Conservation (phyloP, 2,888 invertebrate genomes). For the Drosophila affinis region DNA sequence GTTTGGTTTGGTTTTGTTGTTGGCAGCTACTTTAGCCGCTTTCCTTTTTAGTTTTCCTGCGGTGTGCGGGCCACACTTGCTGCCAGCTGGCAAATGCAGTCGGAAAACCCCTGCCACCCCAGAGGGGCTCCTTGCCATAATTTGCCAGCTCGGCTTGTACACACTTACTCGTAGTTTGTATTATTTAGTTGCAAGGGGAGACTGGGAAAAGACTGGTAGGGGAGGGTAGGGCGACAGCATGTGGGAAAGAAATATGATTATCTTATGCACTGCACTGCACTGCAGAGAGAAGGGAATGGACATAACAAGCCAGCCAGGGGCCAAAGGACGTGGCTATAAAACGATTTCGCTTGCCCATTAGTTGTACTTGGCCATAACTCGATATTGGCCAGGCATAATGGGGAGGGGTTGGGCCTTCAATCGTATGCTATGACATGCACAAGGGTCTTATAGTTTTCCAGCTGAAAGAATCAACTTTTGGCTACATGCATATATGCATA, state of each 20-base stretch:
- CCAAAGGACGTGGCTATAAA: constrained; percentile 30
- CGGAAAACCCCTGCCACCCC: neutral
- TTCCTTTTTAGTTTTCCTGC: constrained; percentile 59
- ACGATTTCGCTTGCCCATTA: constrained; percentile 34
- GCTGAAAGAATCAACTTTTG: neutral
- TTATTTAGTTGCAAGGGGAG: constrained; percentile 65
- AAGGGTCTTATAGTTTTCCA: neutral
- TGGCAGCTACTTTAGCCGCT: constrained; percentile 65
- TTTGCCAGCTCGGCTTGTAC: constrained; percentile 72
- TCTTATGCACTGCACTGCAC: constrained; percentile 72
- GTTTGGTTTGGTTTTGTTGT: constrained; percentile 24
- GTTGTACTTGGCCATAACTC: constrained; percentile 11
- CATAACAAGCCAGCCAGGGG: constrained; percentile 27
- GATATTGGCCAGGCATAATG: neutral
- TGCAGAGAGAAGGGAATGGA: constrained; percentile 24
- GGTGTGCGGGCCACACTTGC: constrained; percentile 10
- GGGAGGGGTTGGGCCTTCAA: neutral
- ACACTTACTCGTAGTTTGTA: constrained; percentile 67
- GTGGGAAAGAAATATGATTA: constrained; percentile 73
- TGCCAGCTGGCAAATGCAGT: constrained; percentile 72
- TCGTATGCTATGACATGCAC: neutral
- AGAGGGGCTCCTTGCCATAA: constrained; percentile 53
- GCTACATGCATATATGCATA: neutral
- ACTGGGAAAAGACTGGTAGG: constrained; percentile 19
- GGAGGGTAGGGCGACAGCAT: constrained; percentile 15